Percentiles rank a stretch among this genome's conserved stretches.
Evolutionary conservation across 2,797 vertebrate genomes (phyloP).

Genomic region (Manis pentadactyla): DNA sequence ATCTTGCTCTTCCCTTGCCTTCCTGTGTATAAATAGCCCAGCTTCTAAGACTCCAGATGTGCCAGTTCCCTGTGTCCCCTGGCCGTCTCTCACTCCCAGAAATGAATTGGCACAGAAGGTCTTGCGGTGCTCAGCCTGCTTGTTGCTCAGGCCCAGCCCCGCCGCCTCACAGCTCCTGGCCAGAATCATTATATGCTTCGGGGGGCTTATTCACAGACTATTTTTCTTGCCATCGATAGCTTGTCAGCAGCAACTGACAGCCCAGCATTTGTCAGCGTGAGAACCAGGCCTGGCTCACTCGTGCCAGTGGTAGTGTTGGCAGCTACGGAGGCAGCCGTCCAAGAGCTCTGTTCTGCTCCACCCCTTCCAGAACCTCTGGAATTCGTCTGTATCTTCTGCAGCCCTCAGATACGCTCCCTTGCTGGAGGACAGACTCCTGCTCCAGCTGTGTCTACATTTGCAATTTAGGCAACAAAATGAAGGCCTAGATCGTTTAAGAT

Average conservation of each 20-base stretch:
- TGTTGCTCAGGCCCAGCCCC: background rate
- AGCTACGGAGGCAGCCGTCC: background rate
- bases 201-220: background rate
- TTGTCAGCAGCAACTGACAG: slow-evolving; percentile 55
- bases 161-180: background rate
- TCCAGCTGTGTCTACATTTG: background rate
- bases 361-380: background rate
- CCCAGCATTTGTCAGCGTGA: slow-evolving; percentile 66
- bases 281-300: slow-evolving; percentile 44
- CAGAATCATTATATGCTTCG: background rate
- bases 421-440: background rate
- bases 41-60: background rate
- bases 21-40: background rate
- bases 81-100: background rate
- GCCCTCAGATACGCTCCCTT: background rate
- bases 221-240: slow-evolving; percentile 22
- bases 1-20: background rate
- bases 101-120: background rate
- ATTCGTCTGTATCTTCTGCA: background rate
- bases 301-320: background rate
- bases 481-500: background rate
- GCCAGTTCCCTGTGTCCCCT: background rate
- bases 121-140: background rate
- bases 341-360: background rate
- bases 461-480: background rate